phyloP scores from a whole-genome alignment of 2,888 invertebrate species.

The Steinernema hermaphroditum region DNA sequence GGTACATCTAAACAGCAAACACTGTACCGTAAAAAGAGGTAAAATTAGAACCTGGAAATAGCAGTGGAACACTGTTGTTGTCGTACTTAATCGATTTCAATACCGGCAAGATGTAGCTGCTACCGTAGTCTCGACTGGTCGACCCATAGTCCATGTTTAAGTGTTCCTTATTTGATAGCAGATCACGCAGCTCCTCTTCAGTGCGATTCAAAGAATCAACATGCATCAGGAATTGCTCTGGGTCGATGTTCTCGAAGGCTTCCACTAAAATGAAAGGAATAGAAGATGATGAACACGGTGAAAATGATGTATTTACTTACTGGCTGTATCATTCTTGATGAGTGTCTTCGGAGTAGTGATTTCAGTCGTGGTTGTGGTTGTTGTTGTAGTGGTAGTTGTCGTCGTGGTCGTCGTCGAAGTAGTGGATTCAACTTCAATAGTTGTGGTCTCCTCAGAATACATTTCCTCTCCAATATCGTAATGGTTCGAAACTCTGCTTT shows the following conservation, averaged over 20 bases:
- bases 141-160: conserved; percentile 28
- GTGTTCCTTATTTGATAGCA: conserved; percentile 38
- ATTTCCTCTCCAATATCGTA: background rate
- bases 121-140: conserved; percentile 55
- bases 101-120: conserved; percentile 61
- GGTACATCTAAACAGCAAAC: conserved; percentile 54
- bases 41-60: conserved; percentile 64
- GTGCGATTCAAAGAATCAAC: conserved; percentile 39
- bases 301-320: no score
- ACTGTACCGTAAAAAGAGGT: no score
- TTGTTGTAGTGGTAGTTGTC: conserved; percentile 14
- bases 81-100: conserved; percentile 59
- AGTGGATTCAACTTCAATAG: no score
- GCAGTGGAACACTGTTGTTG: conserved; percentile 60
- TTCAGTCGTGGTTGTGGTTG: conserved; percentile 10
- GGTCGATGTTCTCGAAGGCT: background rate
- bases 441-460: background rate
- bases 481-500: background rate
- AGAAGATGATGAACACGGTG: no score
- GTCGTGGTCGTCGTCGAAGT: background rate
- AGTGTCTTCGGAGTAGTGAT: conserved; percentile 10
- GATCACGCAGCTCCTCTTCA: conserved; percentile 36
- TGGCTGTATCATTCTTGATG: background rate
- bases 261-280: background rate
- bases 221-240: conserved; percentile 19